A percentile compares a stretch with the other conserved stretches of the same genome.
phyloP scores from a whole-genome alignment of 2,797 vertebrate genomes.

The Lepilemur ruficaudatus region DNA sequence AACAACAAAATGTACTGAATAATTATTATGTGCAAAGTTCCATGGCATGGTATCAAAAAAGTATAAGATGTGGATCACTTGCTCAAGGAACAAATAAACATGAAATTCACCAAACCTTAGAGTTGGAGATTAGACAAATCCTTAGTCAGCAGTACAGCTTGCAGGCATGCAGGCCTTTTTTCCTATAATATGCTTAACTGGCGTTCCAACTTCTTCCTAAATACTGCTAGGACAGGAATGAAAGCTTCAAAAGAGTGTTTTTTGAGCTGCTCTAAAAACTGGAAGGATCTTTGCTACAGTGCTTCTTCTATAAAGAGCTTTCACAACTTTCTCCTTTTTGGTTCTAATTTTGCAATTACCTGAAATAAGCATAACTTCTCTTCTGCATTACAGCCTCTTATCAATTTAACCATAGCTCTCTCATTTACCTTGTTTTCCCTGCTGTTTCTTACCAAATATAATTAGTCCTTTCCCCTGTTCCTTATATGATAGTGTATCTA shows the following conservation, averaged over 20 bases:
- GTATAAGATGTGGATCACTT: not conserved
- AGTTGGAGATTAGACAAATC: not conserved
- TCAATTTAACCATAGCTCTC: not conserved
- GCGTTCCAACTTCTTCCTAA: not conserved
- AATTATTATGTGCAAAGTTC: not conserved
- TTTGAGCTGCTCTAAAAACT: constrained; percentile 15
- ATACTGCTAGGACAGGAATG: not conserved
- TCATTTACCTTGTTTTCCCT: not conserved
- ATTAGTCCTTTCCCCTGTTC: constrained; percentile 1
- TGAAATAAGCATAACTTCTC: not conserved
- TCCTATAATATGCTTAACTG: not conserved
- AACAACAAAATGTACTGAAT: not conserved
- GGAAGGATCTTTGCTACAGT: not conserved
- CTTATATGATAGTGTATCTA: not conserved
- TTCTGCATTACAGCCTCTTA: not conserved
- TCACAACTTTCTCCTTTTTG: not conserved
- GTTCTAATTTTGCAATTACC: constrained; percentile 25
- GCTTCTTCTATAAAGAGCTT: not conserved
- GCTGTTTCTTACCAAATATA: not conserved
- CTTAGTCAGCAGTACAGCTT: not conserved
- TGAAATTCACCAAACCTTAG: constrained; percentile 2
- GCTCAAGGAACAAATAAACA: constrained; percentile 2
- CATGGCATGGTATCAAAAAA: not conserved
- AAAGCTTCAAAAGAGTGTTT: not conserved
- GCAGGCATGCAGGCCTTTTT: not conserved